phyloP scores from a whole-genome alignment of 2,888 invertebrate genomes.

The Drosophila bunnanda region DNA sequence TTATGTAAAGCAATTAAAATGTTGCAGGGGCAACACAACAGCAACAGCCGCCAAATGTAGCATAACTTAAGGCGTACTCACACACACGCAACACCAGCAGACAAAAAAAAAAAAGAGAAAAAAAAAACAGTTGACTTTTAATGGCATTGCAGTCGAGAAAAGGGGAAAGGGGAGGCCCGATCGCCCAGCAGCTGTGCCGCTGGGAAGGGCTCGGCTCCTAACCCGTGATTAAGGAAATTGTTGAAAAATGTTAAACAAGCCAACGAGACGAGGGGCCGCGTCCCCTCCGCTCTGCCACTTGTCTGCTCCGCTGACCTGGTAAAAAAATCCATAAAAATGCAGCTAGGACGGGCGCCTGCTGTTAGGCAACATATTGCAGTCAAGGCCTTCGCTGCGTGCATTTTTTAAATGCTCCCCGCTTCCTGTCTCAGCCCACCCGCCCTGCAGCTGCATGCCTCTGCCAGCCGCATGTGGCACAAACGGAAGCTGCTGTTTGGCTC shows the following conservation, averaged over 20 bases:
- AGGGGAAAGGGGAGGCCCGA: conserved; percentile 24
- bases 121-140: conserved; percentile 65
- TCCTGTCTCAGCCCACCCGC: conserved; percentile 55
- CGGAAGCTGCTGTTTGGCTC: conserved; percentile 80
- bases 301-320: conserved; percentile 66
- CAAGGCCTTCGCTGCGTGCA: conserved; percentile 79
- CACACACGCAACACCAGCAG: conserved; percentile 39
- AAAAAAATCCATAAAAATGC: conserved; percentile 75
- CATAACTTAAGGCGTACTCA: conserved; percentile 64
- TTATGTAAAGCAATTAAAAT: conserved; percentile 80
- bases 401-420: conserved; percentile 75
- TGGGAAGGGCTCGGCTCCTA: conserved; percentile 45
- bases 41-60: conserved; percentile 36
- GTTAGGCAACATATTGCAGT: conserved; percentile 80
- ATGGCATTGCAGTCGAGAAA: conserved; percentile 65
- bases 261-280: conserved; percentile 35
- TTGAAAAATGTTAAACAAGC: conserved; percentile 78
- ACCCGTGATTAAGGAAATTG: conserved; percentile 79
- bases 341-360: conserved; percentile 54
- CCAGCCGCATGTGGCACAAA: conserved; percentile 78
- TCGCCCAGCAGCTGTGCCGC: conserved; percentile 27
- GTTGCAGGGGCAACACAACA: conserved; percentile 51
- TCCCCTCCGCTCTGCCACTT: conserved; percentile 22
- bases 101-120: conserved; percentile 42
- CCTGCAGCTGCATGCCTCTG: conserved; percentile 50